phyloP scores from a whole-genome alignment of 2,888 invertebrate genomes.

The Steinernema hermaphroditum region DNA sequence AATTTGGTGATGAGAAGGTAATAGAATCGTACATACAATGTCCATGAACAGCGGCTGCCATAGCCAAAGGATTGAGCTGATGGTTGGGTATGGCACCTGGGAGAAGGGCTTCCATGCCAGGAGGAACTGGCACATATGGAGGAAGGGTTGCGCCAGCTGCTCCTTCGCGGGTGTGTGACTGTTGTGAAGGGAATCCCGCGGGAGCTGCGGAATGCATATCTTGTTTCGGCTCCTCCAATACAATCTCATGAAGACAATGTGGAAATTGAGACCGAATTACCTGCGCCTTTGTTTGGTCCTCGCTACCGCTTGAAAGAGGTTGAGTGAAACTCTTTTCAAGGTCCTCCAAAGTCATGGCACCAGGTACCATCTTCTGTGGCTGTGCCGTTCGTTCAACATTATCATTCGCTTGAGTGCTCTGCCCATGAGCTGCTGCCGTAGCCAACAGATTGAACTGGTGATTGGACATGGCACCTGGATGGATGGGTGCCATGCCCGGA shows the following conservation, averaged over 20 bases:
- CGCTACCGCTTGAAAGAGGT: neutral
- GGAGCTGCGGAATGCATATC: neutral
- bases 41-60: conserved; percentile 20
- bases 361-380: neutral
- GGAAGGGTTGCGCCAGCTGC: neutral
- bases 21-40: conserved; percentile 13
- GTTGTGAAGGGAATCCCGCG: neutral
- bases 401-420: neutral
- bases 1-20: neutral
- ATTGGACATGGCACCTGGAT: neutral
- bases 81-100: neutral
- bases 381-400: too few species aligned
- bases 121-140: neutral
- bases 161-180: neutral
- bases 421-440: conserved; percentile 2
- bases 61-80: conserved; percentile 13
- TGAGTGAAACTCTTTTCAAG: conserved; percentile 2
- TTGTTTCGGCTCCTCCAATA: neutral
- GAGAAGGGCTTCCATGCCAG: neutral
- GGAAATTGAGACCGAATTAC: too few species aligned
- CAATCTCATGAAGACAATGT: too few species aligned
- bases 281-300: neutral
- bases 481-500: neutral
- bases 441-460: conserved; percentile 7
- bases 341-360: neutral